These are phyloP conservation scores for Crotalus horridus DNA, from an alignment of 2,113 vertebrate genomes.

Conservation along the genomic window DNA sequence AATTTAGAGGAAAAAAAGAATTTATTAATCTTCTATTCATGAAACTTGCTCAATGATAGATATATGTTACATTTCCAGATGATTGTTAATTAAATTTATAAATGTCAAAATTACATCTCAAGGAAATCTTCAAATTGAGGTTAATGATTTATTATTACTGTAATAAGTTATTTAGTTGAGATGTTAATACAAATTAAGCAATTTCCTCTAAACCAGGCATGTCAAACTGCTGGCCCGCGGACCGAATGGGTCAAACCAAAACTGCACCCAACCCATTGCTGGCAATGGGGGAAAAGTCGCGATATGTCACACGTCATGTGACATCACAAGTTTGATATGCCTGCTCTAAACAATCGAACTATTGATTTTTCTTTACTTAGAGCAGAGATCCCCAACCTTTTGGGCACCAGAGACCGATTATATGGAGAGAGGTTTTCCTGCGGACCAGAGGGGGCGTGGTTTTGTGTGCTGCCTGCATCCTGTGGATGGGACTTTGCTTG, in stretches of 20 bases:
- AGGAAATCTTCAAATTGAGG: background rate
- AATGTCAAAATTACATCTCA: background rate
- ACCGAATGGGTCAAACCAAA: no score
- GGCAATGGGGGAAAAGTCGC: no score
- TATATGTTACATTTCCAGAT: background rate
- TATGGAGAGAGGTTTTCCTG: no score
- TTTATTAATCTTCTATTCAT: background rate
- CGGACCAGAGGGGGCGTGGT: no score
- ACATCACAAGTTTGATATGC: no score
- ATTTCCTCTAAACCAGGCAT: background rate
- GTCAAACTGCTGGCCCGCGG: no score
- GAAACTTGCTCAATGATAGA: background rate
- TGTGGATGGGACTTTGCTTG: no score
- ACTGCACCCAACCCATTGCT: no score
- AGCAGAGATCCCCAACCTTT: no score
- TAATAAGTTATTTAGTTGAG: background rate
- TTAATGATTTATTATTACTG: background rate
- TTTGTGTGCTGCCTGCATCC: no score
- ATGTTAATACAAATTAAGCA: background rate
- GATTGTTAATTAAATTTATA: background rate
- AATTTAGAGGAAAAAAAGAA: background rate
- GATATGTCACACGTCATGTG: no score
- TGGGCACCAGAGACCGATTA: no score
- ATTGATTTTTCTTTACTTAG: background rate
- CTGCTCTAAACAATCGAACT: background rate